A percentile compares a stretch with the other conserved stretches of the same genome.
These are phyloP conservation scores for Pyxicephalus adspersus DNA, from an alignment of 2,113 vertebrate genomes.

Conservation along the genomic window DNA sequence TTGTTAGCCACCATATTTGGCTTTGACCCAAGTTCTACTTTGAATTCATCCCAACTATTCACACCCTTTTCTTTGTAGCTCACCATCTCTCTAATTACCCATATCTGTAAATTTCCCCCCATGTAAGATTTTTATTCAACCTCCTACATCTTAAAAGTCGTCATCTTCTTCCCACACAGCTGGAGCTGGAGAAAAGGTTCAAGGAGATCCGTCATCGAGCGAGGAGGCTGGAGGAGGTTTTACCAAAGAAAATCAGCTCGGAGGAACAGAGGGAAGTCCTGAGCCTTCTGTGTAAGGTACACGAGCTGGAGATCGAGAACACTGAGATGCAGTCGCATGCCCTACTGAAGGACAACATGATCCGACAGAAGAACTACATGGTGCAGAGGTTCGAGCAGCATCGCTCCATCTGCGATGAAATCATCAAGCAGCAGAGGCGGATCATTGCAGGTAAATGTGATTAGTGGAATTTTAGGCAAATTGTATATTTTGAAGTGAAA, in stretches of 20 bases:
- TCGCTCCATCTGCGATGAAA: constrained; percentile 81
- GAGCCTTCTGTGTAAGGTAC: constrained; percentile 83
- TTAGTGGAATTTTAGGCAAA: too few relatives aligned
- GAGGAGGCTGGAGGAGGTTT: constrained; percentile 77
- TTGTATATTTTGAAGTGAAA: too few relatives aligned
- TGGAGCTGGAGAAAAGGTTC: constrained; percentile 73
- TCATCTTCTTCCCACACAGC: constrained; percentile 60
- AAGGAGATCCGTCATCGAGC: constrained; percentile 72
- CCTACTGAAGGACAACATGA: constrained; percentile 80
- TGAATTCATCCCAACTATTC: too few relatives aligned
- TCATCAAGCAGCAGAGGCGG: constrained; percentile 86
- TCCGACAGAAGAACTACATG: constrained; percentile 77
- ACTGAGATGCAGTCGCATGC: constrained; percentile 79
- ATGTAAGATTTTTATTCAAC: background rate
- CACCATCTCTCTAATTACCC: too few relatives aligned
- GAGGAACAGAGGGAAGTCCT: constrained; percentile 84
- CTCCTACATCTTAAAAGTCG: background rate
- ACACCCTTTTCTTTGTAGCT: too few relatives aligned
- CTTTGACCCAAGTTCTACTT: background rate
- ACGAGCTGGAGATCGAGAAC: constrained; percentile 83
- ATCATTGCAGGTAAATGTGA: constrained; percentile 77
- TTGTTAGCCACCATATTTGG: background rate
- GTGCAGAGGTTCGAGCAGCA: constrained; percentile 79
- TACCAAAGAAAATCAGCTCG: constrained; percentile 74
- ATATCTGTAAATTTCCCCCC: background rate